A percentile compares a stretch with the other conserved stretches of the same genome.
These are phyloP conservation scores for Ormyrus nitidulus DNA, from an alignment of 2,888 invertebrate species.

Conservation along the genomic window DNA sequence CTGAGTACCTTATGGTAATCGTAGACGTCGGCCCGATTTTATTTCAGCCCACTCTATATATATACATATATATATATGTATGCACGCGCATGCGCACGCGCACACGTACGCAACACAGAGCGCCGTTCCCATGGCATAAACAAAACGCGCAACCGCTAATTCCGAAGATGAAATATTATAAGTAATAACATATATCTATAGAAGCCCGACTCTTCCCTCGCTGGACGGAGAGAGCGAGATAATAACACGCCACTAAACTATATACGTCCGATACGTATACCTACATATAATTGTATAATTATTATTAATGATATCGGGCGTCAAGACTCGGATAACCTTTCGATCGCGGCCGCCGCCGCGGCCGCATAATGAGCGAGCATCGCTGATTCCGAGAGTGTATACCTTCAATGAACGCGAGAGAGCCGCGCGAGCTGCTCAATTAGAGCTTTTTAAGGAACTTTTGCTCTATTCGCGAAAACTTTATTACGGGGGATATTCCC, in stretches of 20 bases:
- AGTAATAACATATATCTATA: conserved; percentile 75
- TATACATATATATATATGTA: conserved; percentile 20
- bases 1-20: conserved; percentile 49
- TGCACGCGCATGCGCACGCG: neutral
- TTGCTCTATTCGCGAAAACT: neutral
- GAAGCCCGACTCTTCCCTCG: conserved; percentile 62
- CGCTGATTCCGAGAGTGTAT: conserved; percentile 41
- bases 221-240: conserved; percentile 64
- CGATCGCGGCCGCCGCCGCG: conserved; percentile 31
- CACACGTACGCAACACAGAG: conserved; percentile 6
- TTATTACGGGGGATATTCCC: no score
- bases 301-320: conserved; percentile 75
- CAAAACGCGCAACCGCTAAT: conserved; percentile 74
- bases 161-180: conserved; percentile 76
- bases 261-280: conserved; percentile 68
- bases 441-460: conserved; percentile 23
- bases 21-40: conserved; percentile 50
- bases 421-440: conserved; percentile 27
- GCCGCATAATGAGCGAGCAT: conserved; percentile 50
- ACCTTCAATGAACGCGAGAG: conserved; percentile 12
- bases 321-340: conserved; percentile 49
- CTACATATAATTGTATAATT: conserved; percentile 76
- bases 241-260: conserved; percentile 75
- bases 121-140: conserved; percentile 71
- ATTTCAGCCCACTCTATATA: conserved; percentile 33